A percentile compares a stretch with the other conserved stretches of the same genome.
Evolutionary conservation across 2,797 vertebrate species (phyloP).

Genomic region (Hirundo rustica): DNA sequence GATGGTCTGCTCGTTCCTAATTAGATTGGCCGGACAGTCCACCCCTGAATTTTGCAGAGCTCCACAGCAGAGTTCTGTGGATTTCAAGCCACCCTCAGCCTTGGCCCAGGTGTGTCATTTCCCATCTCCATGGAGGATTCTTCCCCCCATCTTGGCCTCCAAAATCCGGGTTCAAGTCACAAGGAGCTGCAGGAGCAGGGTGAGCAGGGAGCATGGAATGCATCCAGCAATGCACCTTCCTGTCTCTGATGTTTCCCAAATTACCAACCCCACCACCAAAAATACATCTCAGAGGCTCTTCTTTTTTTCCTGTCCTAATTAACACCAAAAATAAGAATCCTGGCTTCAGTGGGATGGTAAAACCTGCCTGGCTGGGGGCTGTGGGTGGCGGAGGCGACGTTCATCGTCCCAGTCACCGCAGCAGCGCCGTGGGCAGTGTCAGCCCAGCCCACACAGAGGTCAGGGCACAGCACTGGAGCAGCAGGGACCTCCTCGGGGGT

Average conservation of each 20-base stretch:
- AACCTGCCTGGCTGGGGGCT: not conserved
- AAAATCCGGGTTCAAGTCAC: not conserved
- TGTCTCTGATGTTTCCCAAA: not conserved
- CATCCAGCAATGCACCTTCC: not conserved
- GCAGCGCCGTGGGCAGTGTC: rapidly evolving
- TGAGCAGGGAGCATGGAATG: rapidly evolving
- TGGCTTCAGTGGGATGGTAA: not conserved
- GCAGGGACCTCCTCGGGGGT: not conserved
- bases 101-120: rapidly evolving
- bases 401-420: rapidly evolving
- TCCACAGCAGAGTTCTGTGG: rapidly evolving
- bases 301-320: not conserved
- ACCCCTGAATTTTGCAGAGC: not conserved
- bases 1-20: slow-evolving; percentile 51
- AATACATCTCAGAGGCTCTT: not conserved
- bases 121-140: not conserved
- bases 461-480: not conserved
- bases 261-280: not conserved
- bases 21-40: slow-evolving; percentile 44
- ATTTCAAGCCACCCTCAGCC: not conserved
- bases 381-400: rapidly evolving
- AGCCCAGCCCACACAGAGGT: not conserved
- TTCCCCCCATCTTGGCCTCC: rapidly evolving
- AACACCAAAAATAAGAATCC: not conserved
- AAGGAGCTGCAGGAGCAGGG: not conserved